Percentiles rank a stretch among this genome's conserved stretches.
Evolutionary conservation across 2,113 vertebrate species (phyloP).

Genomic region (Hypanus sabinus): DNA sequence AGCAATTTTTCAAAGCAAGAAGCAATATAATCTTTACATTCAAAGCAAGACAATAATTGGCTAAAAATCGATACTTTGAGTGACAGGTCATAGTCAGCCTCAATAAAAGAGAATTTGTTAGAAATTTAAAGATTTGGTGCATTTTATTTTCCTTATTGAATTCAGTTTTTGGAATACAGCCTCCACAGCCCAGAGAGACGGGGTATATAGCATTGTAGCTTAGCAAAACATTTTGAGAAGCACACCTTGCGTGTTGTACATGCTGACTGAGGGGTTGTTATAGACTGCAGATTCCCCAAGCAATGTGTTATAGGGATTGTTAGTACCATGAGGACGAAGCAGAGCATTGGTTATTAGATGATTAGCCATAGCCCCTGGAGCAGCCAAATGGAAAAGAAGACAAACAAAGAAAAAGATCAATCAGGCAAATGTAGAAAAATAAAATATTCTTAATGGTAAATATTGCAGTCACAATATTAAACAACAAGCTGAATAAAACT

Average conservation of each 20-base stretch:
- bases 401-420: constrained; percentile 79
- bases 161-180: not conserved
- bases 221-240: constrained; percentile 60
- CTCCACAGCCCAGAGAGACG: constrained; percentile 58
- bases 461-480: constrained; percentile 20
- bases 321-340: constrained; percentile 99
- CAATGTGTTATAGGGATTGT: constrained; percentile 99
- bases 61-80: constrained; percentile 28
- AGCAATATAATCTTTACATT: not conserved
- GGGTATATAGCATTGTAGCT: constrained; percentile 57
- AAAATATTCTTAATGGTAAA: constrained; percentile 43
- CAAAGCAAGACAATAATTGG: not conserved
- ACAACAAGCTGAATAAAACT: constrained; percentile 35
- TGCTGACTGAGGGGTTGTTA: constrained; percentile 99
- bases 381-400: constrained; percentile 86
- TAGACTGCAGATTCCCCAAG: constrained; percentile 97
- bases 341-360: constrained; percentile 99
- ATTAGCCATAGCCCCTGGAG: constrained; percentile 99
- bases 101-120: not conserved
- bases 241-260: constrained; percentile 99
- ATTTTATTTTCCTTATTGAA: not conserved
- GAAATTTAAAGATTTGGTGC: not conserved
- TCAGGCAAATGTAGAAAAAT: constrained; percentile 78
- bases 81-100: constrained; percentile 36
- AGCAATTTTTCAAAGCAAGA: constrained; percentile 5